phyloP scores from a whole-genome alignment of 1,140 invertebrate species.

The Antheraea pernyi region DNA sequence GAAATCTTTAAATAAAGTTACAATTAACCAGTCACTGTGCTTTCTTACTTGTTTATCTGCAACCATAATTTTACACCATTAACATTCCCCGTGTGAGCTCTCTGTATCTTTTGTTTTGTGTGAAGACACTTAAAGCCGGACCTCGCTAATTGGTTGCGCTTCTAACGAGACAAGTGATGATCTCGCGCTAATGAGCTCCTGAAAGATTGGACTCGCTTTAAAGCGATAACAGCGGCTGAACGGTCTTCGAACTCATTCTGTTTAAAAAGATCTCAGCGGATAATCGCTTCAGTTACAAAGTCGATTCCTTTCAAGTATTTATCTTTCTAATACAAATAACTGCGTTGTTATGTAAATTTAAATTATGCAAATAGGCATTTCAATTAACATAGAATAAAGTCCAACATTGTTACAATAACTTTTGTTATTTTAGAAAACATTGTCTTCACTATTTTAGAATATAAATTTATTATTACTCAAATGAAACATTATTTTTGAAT shows the following conservation, averaged over 20 bases:
- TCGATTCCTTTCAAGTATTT: no score
- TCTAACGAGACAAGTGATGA: slow-evolving; percentile 39
- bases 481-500: no score
- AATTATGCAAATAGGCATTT: no score
- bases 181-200: slow-evolving; percentile 30
- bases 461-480: no score
- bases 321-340: no score
- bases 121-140: slow-evolving; percentile 15
- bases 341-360: no score
- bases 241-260: neutral
- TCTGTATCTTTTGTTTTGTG: slow-evolving; percentile 11
- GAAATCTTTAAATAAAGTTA: neutral
- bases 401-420: no score
- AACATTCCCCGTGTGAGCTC: neutral
- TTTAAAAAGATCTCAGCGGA: neutral
- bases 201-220: slow-evolving; percentile 15
- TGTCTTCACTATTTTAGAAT: no score
- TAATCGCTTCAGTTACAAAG: neutral
- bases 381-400: no score
- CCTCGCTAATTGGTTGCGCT: slow-evolving; percentile 30
- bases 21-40: neutral
- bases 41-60: neutral
- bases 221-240: slow-evolving; percentile 6
- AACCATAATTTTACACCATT: neutral
- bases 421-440: no score